phyloP scores from a whole-genome alignment of 2,113 vertebrate species.

The Electrona antarctica region DNA sequence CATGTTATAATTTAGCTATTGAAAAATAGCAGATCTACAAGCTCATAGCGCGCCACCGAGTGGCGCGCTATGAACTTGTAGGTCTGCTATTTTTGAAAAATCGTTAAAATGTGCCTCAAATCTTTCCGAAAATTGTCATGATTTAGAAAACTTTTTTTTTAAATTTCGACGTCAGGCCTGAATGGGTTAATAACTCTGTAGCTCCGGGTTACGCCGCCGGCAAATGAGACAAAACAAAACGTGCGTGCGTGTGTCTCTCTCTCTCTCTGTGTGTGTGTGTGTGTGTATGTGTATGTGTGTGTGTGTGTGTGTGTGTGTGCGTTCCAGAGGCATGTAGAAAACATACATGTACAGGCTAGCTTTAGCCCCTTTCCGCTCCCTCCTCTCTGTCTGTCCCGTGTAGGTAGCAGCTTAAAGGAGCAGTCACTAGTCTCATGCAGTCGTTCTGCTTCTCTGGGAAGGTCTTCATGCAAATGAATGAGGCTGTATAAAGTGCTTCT shows the following conservation, averaged over 20 bases:
- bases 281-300: slow-evolving; percentile 18
- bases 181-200: slow-evolving; percentile 75
- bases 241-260: slow-evolving; percentile 35
- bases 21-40: no score
- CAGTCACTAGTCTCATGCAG: background rate
- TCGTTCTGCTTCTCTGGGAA: background rate
- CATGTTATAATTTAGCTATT: no score
- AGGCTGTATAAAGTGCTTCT: background rate
- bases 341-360: slow-evolving; percentile 65
- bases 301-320: slow-evolving; percentile 49
- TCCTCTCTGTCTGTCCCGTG: background rate
- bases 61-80: no score
- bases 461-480: background rate
- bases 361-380: slow-evolving; percentile 27
- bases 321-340: slow-evolving; percentile 52
- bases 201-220: slow-evolving; percentile 56
- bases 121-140: no score
- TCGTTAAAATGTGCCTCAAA: no score
- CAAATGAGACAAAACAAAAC: slow-evolving; percentile 69
- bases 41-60: no score
- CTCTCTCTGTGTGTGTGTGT: slow-evolving; percentile 27
- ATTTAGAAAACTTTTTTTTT: no score
- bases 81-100: no score
- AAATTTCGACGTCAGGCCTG: no score
- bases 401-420: background rate